A percentile compares a stretch with the other conserved stretches of the same genome.
These are phyloP conservation scores for Achroia grisella DNA, from an alignment of 1,140 invertebrate species.

Conservation along the genomic window DNA sequence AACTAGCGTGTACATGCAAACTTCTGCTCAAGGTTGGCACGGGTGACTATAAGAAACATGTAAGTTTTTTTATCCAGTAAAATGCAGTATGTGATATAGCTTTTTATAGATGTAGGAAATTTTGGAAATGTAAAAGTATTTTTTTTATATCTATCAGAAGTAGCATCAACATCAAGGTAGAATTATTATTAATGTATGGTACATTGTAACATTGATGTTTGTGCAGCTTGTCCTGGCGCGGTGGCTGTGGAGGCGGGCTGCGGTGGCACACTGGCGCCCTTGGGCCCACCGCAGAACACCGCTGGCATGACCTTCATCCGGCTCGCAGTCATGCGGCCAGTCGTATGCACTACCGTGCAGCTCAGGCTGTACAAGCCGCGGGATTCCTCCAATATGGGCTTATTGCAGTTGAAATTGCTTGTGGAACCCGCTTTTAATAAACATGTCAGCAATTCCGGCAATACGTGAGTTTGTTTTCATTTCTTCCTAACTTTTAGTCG, in stretches of 20 bases:
- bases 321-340: conserved; percentile 85
- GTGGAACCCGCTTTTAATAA: conserved; percentile 79
- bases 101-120: no score
- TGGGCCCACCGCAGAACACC: conserved; percentile 79
- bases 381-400: conserved; percentile 89
- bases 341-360: conserved; percentile 80
- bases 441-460: neutral
- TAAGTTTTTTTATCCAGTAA: no score
- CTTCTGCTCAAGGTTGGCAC: no score
- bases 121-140: no score
- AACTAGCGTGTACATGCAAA: no score
- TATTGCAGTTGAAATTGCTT: conserved; percentile 90
- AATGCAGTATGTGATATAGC: no score
- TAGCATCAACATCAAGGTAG: no score
- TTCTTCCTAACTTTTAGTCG: no score
- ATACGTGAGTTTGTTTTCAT: neutral
- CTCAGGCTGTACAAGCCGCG: conserved; percentile 86
- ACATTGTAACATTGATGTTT: no score
- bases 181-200: no score
- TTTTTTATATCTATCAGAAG: no score
- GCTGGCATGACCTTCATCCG: conserved; percentile 90
- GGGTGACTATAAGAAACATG: no score
- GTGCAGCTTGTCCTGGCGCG: conserved; percentile 88
- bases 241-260: conserved; percentile 87
- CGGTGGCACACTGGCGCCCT: conserved; percentile 61